Percentiles rank a stretch among this genome's conserved stretches.
Evolutionary conservation across 92 coral and sea anemone genomes (phyloP).

Genomic region (Porites cylindrica): DNA sequence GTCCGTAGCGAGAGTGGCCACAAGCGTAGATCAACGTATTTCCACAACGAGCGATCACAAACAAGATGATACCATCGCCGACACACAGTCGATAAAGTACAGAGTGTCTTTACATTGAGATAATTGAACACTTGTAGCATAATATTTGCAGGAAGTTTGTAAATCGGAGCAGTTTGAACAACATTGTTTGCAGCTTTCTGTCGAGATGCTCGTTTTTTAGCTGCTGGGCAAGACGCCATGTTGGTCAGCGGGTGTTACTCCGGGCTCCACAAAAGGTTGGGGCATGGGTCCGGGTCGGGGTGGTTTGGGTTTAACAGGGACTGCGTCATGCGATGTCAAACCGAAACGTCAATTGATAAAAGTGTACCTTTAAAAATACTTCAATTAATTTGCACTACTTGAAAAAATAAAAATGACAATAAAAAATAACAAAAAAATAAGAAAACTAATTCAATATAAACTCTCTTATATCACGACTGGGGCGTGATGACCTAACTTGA

Average conservation of each 20-base stretch:
- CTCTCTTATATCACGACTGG: too few species aligned
- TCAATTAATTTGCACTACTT: too few species aligned
- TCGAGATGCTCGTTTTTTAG: constrained; percentile 73
- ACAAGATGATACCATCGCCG: constrained; percentile 92
- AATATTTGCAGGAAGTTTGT: constrained; percentile 88
- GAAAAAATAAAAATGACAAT: too few species aligned
- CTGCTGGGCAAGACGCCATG: constrained; percentile 87
- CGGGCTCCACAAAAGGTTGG: constrained; percentile 49
- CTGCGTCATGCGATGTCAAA: too few species aligned
- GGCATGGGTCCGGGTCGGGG: background rate
- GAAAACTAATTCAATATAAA: too few species aligned
- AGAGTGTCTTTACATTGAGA: constrained; percentile 91
- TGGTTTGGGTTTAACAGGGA: background rate
- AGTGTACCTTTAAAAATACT: too few species aligned
- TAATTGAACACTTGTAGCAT: constrained; percentile 83
- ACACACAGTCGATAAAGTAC: constrained; percentile 91
- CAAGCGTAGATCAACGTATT: constrained; percentile 81
- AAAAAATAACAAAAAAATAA: too few species aligned
- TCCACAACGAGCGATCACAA: constrained; percentile 94
- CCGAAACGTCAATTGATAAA: too few species aligned
- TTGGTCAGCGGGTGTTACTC: constrained; percentile 68
- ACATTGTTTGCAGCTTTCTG: constrained; percentile 63
- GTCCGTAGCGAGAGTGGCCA: constrained; percentile 89
- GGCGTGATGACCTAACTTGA: too few species aligned
- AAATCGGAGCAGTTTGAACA: constrained; percentile 85